These are phyloP conservation scores for Leptinotarsa undecemlineata DNA, from an alignment of 1,140 invertebrate genomes.

Conservation along the genomic window DNA sequence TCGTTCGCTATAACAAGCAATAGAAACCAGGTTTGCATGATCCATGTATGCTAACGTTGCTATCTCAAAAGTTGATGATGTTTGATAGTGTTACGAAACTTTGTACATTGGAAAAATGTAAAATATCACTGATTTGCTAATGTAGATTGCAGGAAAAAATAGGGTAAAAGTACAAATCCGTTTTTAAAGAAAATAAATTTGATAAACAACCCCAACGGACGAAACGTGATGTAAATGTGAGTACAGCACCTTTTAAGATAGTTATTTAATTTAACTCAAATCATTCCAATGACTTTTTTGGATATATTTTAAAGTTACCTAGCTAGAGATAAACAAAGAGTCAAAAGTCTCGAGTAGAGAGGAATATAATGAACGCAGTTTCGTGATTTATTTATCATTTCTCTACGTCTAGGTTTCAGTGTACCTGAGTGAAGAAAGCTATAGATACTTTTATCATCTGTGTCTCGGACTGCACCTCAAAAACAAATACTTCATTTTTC, in stretches of 20 bases:
- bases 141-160: constrained; percentile 8
- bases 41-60: background rate
- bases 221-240: background rate
- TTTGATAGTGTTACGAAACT: background rate
- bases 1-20: background rate
- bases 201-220: background rate
- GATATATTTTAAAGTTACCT: background rate
- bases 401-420: no score
- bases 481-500: no score
- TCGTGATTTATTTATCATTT: no score
- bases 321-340: background rate
- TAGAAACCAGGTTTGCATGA: background rate
- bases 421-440: no score
- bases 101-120: background rate
- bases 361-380: background rate
- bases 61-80: no score
- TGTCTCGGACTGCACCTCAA: no score
- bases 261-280: background rate
- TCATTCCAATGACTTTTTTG: background rate
- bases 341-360: background rate
- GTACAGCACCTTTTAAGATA: background rate
- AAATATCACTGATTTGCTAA: background rate
- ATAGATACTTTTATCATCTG: no score
- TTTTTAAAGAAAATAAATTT: constrained; percentile 1
- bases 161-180: background rate